Base-by-base conservation (phyloP, 2,888 invertebrate genomes). In the Anoplius nigerrimus region DNA sequence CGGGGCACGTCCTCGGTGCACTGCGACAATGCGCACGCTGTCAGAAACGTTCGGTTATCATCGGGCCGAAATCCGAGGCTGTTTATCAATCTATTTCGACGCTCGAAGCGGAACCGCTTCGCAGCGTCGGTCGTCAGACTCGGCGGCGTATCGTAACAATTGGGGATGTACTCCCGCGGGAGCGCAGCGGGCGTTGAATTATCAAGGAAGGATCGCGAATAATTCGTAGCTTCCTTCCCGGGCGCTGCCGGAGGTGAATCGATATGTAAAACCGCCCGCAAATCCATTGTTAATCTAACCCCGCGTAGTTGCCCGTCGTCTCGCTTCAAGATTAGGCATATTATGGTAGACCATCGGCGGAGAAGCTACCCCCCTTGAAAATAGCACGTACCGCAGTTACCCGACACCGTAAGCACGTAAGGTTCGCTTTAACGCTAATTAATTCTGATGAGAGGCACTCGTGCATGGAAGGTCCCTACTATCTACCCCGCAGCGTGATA, bases 1-100 rank as follows among this genome's bases (percentile, higher is more conserved):
- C 20, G 42, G 21, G 51, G 71, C 59, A 69, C 71, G 69, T 69
- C 69, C n/a, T n/a, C 69, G 71, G 69, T 65, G 71, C 71, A 69
- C 59, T 71, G 71, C 71, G 71, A 65, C 69, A 55, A 62, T 65
- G 53, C 55, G 65, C n/a, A 71, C 65, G 62, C 65, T 69, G 61
- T 62, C 53, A 58, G 18, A 34, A 13, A 34, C 11, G 11, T 34
- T 34, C 34, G 1, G 34, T 11, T 13, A 13, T 34, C 34, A 34
- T 34, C 6, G 54, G 60, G 54, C 56, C 56, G 34, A 34, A 34
- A 34, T 11, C 34, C 34, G 11, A 11, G 8, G 1, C 11, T 34
- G 11, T 13, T 6, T 6, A 6, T 34, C 6, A 6, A 34, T 2
- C 34, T 2, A 34, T 13, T 11, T 1, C 1, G 8, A 34, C 11